Base-by-base conservation (phyloP, 1,140 invertebrate genomes). In the Drosophila equinoxialis region DNA sequence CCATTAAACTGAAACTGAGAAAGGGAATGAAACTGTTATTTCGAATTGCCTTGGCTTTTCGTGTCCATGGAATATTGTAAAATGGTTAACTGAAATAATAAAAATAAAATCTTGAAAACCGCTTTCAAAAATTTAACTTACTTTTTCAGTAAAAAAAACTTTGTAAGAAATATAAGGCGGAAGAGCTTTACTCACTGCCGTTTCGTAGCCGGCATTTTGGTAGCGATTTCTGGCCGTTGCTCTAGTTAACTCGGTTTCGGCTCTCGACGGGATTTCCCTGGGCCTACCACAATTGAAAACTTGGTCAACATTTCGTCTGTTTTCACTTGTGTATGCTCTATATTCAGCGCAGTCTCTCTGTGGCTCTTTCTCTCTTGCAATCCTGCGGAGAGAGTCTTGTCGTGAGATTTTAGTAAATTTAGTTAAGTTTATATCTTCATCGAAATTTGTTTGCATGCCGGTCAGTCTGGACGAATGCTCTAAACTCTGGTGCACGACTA, bases 391-490 rank as follows among this genome's bases (percentile, higher is more conserved):
- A 30, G 30, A 48, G 48, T 30, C 42, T 71, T 45, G 37, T 61
- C 66, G 65, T 65, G 54, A 59, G 64, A 39, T 63, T 67, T 45
- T 42, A 65, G 68, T 68, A 64, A 78, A 79, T 78, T 71, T n/a
- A 51, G 45, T 51, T 58, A 75, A 77, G 76, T 86, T 86, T 86
- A 87, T 87, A 79, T 86, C 82, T 86, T 86, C 83, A 86, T 86
- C 51, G 76, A 67, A 87, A 87, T 87, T 83, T 86, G 87, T 86
- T 86, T 86, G 84, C 83, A 86, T 86, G 83, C 83, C 83, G 83
- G 83, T 86, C 82, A 86, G 82, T 76, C 79, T 62, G 74, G 64
- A 62, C 72, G 79, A 62, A 77, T 82, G 76, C 83, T 83, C 83
- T 86, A n/a, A n/a, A n/a, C n/a, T n/a, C n/a, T n/a, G n/a, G n/a